Percentiles rank a stretch among this genome's conserved stretches.
Conservation (phyloP, 2,797 vertebrate genomes). For the Sorex maritimensis region DNA sequence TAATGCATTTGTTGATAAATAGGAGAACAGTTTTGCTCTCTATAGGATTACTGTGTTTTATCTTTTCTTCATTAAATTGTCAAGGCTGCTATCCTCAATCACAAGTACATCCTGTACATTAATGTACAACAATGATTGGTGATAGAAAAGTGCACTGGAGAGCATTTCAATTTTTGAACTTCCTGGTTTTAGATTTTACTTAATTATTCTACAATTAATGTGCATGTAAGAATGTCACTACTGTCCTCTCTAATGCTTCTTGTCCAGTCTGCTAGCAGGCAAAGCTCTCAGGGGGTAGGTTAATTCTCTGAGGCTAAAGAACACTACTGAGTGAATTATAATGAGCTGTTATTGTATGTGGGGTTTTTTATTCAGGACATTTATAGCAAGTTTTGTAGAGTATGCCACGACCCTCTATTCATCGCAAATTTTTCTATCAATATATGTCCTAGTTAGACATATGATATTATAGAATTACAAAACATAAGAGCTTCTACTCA, state of each 20-base stretch:
- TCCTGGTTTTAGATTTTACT: constrained; percentile 76
- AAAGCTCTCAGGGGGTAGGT: background rate
- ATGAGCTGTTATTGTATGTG: background rate
- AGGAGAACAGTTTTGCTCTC: constrained; percentile 84
- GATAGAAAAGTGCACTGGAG: constrained; percentile 65
- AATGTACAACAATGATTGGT: constrained; percentile 76
- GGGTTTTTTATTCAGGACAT: constrained; percentile 29
- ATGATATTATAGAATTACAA: constrained; percentile 2
- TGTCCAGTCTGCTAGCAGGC: constrained; percentile 55
- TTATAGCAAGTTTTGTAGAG: constrained; percentile 7
- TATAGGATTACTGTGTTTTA: constrained; percentile 83
- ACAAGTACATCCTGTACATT: constrained; percentile 80
- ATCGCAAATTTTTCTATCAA: constrained; percentile 27
- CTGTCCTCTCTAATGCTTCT: constrained; percentile 59
- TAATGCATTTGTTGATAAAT: constrained; percentile 89
- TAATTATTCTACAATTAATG: constrained; percentile 80
- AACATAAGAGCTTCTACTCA: background rate
- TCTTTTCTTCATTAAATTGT: constrained; percentile 88
- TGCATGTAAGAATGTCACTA: constrained; percentile 62
- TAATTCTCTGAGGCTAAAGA: constrained; percentile 65
- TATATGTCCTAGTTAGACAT: background rate
- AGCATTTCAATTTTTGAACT: constrained; percentile 80
- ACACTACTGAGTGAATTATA: constrained; percentile 40
- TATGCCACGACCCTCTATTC: background rate
- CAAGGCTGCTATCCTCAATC: constrained; percentile 85